These are phyloP conservation scores for Heliconius congener DNA, from an alignment of 1,140 invertebrate genomes.

Conservation along the genomic window DNA sequence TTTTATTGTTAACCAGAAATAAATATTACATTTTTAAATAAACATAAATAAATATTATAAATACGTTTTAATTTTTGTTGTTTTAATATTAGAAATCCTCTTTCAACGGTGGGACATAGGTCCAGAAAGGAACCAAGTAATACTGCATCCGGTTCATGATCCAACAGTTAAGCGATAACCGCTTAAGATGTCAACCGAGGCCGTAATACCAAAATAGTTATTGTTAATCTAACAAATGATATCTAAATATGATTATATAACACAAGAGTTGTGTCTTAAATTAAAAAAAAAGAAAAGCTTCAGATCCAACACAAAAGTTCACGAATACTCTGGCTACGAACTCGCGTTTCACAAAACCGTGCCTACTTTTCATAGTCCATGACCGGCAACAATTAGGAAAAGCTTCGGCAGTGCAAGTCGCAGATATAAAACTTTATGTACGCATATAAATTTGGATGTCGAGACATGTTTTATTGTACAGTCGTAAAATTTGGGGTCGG, in stretches of 20 bases:
- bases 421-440: conserved; percentile 80
- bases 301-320: background rate
- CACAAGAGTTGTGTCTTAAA: background rate
- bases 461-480: conserved; percentile 80
- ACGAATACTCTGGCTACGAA: background rate
- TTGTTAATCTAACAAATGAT: background rate
- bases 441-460: conserved; percentile 80
- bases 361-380: conserved; percentile 62
- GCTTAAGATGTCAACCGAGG: no score
- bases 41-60: no score
- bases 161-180: no score
- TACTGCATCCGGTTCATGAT: no score
- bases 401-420: conserved; percentile 72
- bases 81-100: no score
- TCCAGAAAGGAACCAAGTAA: no score
- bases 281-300: background rate
- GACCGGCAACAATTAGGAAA: conserved; percentile 77
- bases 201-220: no score
- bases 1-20: no score
- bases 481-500: conserved; percentile 79
- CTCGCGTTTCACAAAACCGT: conserved; percentile 48
- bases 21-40: no score
- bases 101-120: no score
- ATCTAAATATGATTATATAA: background rate
- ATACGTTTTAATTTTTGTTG: no score